Conservation (phyloP, 2,888 invertebrate species). For the Busseola fusca region DNA sequence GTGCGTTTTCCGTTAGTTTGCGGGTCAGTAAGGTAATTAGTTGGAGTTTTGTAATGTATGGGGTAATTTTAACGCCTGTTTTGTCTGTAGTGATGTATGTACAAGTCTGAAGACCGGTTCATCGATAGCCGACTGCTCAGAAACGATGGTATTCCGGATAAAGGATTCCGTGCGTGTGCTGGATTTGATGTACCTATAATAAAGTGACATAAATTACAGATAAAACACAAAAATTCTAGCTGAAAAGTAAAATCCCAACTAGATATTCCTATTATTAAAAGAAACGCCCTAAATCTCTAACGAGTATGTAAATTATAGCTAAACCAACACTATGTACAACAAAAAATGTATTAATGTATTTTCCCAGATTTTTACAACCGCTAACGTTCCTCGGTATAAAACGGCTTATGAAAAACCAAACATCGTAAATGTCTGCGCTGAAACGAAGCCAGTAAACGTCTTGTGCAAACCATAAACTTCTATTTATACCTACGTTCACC, state of each 20-base stretch:
- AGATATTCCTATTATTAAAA: slow-evolving; percentile 7
- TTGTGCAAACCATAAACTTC: slow-evolving; percentile 67
- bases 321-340: slow-evolving; percentile 58
- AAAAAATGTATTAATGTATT: slow-evolving; percentile 59
- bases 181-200: neutral
- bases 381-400: slow-evolving; percentile 52
- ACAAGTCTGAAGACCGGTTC: neutral
- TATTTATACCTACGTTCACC: slow-evolving; percentile 75
- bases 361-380: slow-evolving; percentile 58
- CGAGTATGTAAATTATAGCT: slow-evolving; percentile 50
- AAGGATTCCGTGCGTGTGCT: neutral
- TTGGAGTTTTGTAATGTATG: slow-evolving; percentile 10
- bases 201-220: neutral
- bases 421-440: slow-evolving; percentile 68
- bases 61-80: slow-evolving; percentile 13
- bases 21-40: slow-evolving; percentile 29
- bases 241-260: neutral
- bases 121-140: neutral
- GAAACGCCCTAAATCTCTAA: slow-evolving; percentile 35
- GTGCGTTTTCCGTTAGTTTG: slow-evolving; percentile 32
- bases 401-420: slow-evolving; percentile 62
- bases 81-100: slow-evolving; percentile 8
- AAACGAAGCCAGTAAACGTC: slow-evolving; percentile 72
- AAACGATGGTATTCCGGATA: neutral
- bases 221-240: too few relatives aligned